Percentiles rank a stretch among this genome's conserved stretches.
These are phyloP conservation scores for Zaprionus ornatus DNA, from an alignment of 1,140 invertebrate species.

Conservation along the genomic window DNA sequence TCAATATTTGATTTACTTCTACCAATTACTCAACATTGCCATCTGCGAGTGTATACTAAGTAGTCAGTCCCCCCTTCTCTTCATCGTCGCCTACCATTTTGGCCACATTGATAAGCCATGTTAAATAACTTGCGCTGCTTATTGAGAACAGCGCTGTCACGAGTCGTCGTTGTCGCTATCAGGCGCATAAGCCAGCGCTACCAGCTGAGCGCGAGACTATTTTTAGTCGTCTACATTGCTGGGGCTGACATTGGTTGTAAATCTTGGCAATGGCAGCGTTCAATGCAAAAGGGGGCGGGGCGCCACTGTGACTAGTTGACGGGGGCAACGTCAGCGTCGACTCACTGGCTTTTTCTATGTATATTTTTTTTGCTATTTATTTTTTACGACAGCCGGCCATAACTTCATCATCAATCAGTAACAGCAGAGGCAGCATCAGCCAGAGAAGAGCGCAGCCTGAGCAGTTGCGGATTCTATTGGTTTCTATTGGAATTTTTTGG, in stretches of 20 bases:
- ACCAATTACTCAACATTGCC: not conserved
- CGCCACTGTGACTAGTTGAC: not conserved
- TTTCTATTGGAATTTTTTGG: conserved; percentile 35
- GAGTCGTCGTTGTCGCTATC: conserved; percentile 34
- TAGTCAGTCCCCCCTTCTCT: not conserved
- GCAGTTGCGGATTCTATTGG: conserved; percentile 26
- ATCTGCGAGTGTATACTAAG: not conserved
- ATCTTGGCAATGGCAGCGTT: conserved; percentile 56
- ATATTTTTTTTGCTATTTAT: not conserved
- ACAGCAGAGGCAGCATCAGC: not conserved
- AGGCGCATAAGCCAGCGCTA: conserved; percentile 26
- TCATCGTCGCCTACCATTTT: conserved; percentile 1
- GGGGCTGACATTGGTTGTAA: conserved; percentile 59
- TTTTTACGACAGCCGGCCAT: conserved; percentile 37
- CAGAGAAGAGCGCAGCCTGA: not conserved
- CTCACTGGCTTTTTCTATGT: conserved; percentile 7
- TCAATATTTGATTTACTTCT: not conserved
- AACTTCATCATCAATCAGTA: conserved; percentile 34
- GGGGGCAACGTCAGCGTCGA: not conserved
- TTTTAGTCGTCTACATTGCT: conserved; percentile 53
- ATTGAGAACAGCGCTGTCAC: conserved; percentile 36
- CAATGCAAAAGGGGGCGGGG: conserved; percentile 46
- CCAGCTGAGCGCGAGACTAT: conserved; percentile 39
- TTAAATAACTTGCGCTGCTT: conserved; percentile 29
- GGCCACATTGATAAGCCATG: conserved; percentile 40